phyloP scores from a whole-genome alignment of 2,888 invertebrate genomes.

The Bhutanitis thaidina region DNA sequence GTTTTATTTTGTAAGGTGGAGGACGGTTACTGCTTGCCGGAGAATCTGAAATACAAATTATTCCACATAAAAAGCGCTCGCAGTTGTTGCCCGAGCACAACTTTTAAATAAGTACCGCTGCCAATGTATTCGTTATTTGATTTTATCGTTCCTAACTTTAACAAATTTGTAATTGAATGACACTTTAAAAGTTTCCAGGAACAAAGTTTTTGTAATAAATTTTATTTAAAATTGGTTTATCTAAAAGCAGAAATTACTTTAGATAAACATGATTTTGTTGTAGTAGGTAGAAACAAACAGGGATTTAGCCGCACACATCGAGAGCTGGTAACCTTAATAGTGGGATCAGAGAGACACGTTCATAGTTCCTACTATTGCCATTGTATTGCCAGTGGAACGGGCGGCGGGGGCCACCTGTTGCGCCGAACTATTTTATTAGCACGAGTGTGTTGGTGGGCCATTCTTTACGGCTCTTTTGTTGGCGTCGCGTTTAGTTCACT shows the following conservation, averaged over 20 bases:
- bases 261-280: neutral
- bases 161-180: conserved; percentile 14
- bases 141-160: conserved; percentile 11
- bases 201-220: neutral
- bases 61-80: conserved; percentile 11
- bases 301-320: neutral
- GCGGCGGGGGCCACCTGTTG: conserved; percentile 65
- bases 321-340: conserved; percentile 32
- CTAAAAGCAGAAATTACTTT: neutral
- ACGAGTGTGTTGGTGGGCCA: conserved; percentile 70
- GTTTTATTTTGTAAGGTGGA: neutral
- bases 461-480: conserved; percentile 77
- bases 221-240: neutral
- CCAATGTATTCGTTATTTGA: conserved; percentile 13
- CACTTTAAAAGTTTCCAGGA: conserved; percentile 1
- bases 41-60: conserved; percentile 10
- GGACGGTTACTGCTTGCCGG: neutral
- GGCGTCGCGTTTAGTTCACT: conserved; percentile 66
- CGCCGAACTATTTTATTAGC: conserved; percentile 77
- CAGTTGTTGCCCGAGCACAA: conserved; percentile 12
- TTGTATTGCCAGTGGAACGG: conserved; percentile 55
- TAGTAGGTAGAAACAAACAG: neutral
- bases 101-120: conserved; percentile 15
- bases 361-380: conserved; percentile 51
- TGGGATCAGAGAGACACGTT: conserved; percentile 44